These are phyloP conservation scores for Cebuella pygmaea DNA, from an alignment of 2,797 vertebrate genomes.

Conservation along the genomic window DNA sequence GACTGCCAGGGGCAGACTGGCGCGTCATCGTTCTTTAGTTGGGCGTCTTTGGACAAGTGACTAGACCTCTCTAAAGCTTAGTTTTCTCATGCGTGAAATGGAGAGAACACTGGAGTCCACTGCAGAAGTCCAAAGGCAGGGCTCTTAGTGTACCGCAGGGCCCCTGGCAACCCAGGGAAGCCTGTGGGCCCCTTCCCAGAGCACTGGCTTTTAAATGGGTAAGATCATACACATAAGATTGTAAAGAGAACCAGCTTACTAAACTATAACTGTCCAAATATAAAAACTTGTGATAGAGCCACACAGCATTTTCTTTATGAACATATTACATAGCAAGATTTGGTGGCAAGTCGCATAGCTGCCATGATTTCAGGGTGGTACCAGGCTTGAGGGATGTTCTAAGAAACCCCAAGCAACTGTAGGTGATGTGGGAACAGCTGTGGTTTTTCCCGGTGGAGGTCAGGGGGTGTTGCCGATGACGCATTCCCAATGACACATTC, in stretches of 20 bases:
- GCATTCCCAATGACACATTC: not conserved
- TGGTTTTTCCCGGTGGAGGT: not conserved
- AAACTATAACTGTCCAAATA: not conserved
- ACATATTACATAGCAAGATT: not conserved
- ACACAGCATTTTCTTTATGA: not conserved
- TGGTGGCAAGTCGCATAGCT: not conserved
- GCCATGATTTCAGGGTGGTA: not conserved
- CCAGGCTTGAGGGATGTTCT: not conserved
- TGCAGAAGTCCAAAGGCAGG: not conserved
- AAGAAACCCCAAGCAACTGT: not conserved
- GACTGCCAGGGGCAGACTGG: not conserved
- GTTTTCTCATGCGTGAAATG: not conserved
- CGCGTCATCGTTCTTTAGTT: not conserved
- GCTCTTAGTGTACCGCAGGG: not conserved
- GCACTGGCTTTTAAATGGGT: not conserved
- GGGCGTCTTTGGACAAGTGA: not conserved
- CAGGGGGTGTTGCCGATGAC: not conserved
- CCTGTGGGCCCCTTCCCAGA: not conserved
- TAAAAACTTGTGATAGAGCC: not conserved
- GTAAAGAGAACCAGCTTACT: not conserved
- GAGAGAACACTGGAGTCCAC: not conserved
- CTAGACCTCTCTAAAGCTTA: not conserved
- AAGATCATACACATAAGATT: not conserved
- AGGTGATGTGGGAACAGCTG: not conserved
- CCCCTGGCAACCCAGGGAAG: not conserved